phyloP scores from a whole-genome alignment of 2,888 invertebrate genomes.

The Byasa hedistus region DNA sequence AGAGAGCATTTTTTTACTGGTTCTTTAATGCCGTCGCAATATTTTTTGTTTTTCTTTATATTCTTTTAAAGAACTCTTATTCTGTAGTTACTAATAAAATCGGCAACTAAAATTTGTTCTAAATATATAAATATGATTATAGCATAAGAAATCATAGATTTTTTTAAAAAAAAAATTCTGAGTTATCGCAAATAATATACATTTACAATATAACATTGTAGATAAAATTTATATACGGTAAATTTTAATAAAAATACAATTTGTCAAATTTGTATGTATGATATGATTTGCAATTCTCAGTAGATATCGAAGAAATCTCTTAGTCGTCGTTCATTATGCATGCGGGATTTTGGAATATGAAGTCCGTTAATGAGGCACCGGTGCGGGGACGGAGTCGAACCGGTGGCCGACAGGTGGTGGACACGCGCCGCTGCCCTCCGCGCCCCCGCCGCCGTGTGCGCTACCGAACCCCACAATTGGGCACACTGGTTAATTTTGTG shows the following conservation, averaged over 20 bases:
- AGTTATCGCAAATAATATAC: too few species aligned
- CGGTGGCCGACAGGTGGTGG: constrained; percentile 70
- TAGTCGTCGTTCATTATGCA: constrained; percentile 50
- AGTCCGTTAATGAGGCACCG: constrained; percentile 61
- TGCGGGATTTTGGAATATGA: constrained; percentile 69
- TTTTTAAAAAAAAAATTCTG: too few species aligned
- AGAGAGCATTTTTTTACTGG: too few species aligned
- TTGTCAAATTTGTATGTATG: not conserved
- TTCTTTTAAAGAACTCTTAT: too few species aligned
- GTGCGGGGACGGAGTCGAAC: constrained; percentile 48
- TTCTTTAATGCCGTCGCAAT: too few species aligned
- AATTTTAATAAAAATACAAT: not conserved
- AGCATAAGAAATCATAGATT: too few species aligned
- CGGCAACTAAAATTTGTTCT: too few species aligned
- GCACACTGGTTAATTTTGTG: constrained; percentile 28
- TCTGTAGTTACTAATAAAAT: too few species aligned
- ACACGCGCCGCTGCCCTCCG: constrained; percentile 58
- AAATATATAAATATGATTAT: too few species aligned
- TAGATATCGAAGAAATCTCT: constrained; percentile 34
- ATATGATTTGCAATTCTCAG: not conserved
- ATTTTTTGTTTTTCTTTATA: too few species aligned
- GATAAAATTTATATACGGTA: not conserved
- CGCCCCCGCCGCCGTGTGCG: constrained; percentile 50
- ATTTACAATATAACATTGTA: too few species aligned
- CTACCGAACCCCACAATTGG: constrained; percentile 42